Evolutionary conservation across 2,797 vertebrate genomes (phyloP).

Genomic region (Hirundo rustica): DNA sequence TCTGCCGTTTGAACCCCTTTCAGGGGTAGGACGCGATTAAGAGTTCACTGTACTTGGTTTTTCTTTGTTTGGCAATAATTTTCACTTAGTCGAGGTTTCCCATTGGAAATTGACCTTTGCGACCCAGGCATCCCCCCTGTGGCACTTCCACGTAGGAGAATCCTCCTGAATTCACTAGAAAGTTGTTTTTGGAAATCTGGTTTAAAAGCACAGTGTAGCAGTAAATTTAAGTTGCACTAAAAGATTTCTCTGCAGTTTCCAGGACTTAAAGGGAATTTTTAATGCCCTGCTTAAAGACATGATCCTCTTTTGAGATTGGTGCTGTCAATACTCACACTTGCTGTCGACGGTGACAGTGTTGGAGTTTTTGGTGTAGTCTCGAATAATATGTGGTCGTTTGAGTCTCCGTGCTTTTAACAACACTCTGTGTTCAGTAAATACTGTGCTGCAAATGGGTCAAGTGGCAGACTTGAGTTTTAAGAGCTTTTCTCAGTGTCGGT

Average conservation of each 20-base stretch:
- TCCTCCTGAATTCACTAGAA: neutral
- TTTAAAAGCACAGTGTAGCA: neutral
- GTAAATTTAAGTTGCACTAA: neutral
- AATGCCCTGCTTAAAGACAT: accelerated
- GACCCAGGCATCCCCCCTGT: neutral
- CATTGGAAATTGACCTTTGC: neutral
- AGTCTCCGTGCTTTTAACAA: neutral
- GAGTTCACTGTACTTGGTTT: neutral
- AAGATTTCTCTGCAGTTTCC: neutral
- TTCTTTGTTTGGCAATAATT: slow-evolving; percentile 40
- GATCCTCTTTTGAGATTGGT: neutral
- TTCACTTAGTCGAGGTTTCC: neutral
- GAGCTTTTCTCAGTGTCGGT: neutral
- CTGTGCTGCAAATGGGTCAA: neutral
- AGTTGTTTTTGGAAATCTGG: neutral
- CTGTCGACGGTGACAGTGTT: neutral
- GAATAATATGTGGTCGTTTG: neutral
- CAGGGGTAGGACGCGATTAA: neutral
- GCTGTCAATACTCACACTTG: neutral
- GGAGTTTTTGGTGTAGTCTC: neutral
- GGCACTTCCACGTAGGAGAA: neutral
- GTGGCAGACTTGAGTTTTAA: neutral
- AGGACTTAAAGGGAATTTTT: neutral
- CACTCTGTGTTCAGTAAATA: neutral
- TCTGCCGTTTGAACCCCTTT: neutral